phyloP scores from a whole-genome alignment of 2,888 invertebrate genomes.

The Ceraclea dissimilis region DNA sequence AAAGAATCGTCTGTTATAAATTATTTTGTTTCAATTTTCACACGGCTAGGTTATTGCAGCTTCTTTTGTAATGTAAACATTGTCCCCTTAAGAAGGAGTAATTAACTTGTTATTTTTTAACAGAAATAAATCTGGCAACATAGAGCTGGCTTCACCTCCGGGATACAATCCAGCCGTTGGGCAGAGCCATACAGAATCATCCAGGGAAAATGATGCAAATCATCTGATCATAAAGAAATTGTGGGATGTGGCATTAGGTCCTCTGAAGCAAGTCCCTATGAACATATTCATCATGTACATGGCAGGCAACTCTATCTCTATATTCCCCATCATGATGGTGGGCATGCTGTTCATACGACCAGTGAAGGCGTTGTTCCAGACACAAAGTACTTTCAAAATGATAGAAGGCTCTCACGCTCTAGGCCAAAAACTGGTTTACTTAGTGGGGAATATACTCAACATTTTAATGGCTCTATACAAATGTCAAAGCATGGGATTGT shows the following conservation, averaged over 20 bases:
- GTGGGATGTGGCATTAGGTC: slow-evolving; percentile 94
- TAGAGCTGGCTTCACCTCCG: slow-evolving; percentile 70
- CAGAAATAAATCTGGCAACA: slow-evolving; percentile 28
- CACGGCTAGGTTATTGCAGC: no score
- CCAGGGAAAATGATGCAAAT: slow-evolving; percentile 75
- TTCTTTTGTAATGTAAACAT: not conserved
- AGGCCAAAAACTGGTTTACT: slow-evolving; percentile 87
- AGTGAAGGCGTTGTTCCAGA: slow-evolving; percentile 88
- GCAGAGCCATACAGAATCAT: slow-evolving; percentile 67
- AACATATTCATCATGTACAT: slow-evolving; percentile 99
- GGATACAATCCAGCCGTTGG: slow-evolving; percentile 72
- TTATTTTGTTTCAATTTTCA: no score
- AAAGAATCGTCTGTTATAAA: no score
- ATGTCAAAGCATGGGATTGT: slow-evolving; percentile 94
- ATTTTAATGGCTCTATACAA: slow-evolving; percentile 90
- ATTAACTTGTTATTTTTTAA: not conserved
- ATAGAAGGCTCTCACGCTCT: slow-evolving; percentile 87
- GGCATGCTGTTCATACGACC: slow-evolving; percentile 97
- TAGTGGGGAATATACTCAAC: slow-evolving; percentile 89
- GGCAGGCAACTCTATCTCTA: slow-evolving; percentile 98
- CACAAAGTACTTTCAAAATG: slow-evolving; percentile 86
- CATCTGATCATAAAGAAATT: slow-evolving; percentile 87
- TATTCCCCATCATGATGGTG: slow-evolving; percentile 99
- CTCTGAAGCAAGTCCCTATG: slow-evolving; percentile 96
- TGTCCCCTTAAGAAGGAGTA: not conserved